Evolutionary conservation across 2,113 vertebrate species (phyloP), one percentile per base, ranked within the genome.

Genomic region (Engystomops pustulosus): DNA sequence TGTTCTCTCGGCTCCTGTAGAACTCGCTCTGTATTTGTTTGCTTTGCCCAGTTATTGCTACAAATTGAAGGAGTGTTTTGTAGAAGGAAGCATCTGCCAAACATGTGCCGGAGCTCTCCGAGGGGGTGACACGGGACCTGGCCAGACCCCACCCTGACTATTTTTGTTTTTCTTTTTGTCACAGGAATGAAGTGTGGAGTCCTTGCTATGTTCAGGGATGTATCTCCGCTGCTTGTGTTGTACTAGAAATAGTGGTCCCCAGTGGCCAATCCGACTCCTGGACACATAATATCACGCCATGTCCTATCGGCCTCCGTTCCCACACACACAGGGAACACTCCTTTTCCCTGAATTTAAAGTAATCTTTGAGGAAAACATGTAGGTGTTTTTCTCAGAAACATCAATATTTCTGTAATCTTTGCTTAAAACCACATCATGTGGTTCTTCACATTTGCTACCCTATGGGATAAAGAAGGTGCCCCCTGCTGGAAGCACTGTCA

Each of bases 31-130:
- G 32, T 75, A 53, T 75, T 75, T 75, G 72, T 53, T 51, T 51
- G 72, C 15, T 34, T 9, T 27, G 47, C 18, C 49, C 49, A 9
- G 20, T 36, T 77, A 55, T 55, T 53, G 18, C 72, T 75, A 10
- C 4, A 45, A 30, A 11, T 79, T 25, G 41, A 62, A 79, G 76
- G 36, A 18, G 76, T 79, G 55, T 78, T 78, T n/a, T 78, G 53
- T 36, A 36, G 45, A 32, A 51, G 25, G 51, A 23, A 79, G 55
- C 53, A 79, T 60, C 76, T 79, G 76, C 55, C 76, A 62, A 79
- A 65, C 53, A 79, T 62, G 36, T 79, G 76, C 7, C 30, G 32
- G 18, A 45, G 34, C 30, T 65, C 76, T 62, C 76, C 36, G 41
- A 27, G 76, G 76, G 14, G 76, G 55, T n/a, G 53, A 45, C 23